Evolutionary conservation across 2,888 invertebrate species (phyloP).

Genomic region (Stegophylla sp.): DNA sequence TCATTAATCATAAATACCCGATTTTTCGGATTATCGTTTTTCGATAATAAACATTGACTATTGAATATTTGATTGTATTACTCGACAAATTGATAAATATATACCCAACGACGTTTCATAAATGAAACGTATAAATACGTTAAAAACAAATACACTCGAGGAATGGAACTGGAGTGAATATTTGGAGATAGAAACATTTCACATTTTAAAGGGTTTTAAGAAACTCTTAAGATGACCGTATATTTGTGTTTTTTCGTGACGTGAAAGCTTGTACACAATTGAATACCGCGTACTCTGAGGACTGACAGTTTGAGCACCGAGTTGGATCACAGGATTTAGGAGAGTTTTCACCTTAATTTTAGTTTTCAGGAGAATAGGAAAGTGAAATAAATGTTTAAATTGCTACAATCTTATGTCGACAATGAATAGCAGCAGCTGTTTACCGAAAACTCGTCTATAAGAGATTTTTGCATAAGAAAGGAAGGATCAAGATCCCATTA

Average conservation of each 20-base stretch:
- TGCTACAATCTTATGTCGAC: not conserved
- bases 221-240: not conserved
- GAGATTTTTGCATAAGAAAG: not conserved
- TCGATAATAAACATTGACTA: no score
- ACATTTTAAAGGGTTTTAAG: conserved; percentile 1
- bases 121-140: no score
- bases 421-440: not conserved
- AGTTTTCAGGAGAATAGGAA: not conserved
- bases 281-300: not conserved
- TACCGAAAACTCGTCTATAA: not conserved
- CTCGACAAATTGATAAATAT: no score
- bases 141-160: no score
- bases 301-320: conserved; percentile 24
- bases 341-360: conserved; percentile 26
- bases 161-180: not conserved
- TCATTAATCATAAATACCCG: no score
- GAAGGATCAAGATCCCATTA: not conserved
- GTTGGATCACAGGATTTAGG: conserved; percentile 15
- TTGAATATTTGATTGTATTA: no score
- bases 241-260: not conserved
- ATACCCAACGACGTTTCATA: no score
- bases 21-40: no score
- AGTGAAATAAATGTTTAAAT: not conserved
- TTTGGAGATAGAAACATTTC: not conserved
- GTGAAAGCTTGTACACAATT: not conserved